These are phyloP conservation scores for Hypsibius dujardini DNA, from an alignment of 1,140 invertebrate species.

Conservation along the genomic window DNA sequence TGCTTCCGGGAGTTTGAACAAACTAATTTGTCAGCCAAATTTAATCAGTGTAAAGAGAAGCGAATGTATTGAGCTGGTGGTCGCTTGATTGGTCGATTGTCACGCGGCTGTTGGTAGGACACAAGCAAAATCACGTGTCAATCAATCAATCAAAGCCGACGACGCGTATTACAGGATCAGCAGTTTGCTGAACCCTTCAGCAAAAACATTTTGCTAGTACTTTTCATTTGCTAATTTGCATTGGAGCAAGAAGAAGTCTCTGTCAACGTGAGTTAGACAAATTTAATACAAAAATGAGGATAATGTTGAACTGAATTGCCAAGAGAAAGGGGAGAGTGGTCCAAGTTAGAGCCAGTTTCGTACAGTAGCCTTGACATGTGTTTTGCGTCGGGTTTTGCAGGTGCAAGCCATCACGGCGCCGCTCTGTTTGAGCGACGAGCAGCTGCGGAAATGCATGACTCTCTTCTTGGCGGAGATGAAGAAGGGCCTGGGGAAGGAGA, in stretches of 20 bases:
- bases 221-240: not conserved
- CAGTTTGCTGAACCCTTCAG: no score
- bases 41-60: no score
- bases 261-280: not conserved
- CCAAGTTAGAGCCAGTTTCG: not conserved
- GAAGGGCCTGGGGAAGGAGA: conserved; percentile 55
- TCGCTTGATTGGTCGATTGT: no score
- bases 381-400: conserved; percentile 35
- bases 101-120: no score
- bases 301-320: not conserved
- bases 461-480: conserved; percentile 55
- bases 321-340: not conserved
- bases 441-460: conserved; percentile 55
- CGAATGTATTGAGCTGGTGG: no score
- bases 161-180: no score
- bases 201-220: not conserved
- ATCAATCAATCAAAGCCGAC: no score
- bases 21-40: no score
- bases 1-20: no score
- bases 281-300: not conserved
- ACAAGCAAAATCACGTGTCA: no score
- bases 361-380: not conserved
- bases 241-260: not conserved
- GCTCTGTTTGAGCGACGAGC: conserved; percentile 58
- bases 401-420: conserved; percentile 69